Conservation (phyloP, 2,888 invertebrate species). For the Epinotia nisella region DNA sequence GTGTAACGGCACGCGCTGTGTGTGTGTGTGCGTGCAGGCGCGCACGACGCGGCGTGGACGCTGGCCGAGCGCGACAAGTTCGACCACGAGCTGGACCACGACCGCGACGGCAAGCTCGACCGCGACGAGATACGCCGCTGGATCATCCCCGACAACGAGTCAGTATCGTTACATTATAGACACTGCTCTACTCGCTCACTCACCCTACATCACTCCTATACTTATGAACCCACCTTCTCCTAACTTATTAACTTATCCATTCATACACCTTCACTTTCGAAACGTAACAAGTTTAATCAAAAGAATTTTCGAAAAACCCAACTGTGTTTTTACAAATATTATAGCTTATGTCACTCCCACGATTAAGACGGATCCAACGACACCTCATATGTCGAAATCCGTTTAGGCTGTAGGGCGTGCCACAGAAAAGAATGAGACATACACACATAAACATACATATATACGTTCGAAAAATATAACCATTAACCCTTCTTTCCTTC, state of each 20-base stretch:
- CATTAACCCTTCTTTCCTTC: no score
- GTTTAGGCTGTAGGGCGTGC: no score
- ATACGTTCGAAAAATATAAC: no score
- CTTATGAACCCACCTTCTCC: not conserved
- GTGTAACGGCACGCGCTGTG: no score
- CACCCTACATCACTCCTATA: not conserved
- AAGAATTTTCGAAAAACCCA: no score
- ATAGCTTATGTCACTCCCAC: no score
- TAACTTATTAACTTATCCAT: not conserved
- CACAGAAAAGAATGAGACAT: no score
- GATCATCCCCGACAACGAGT: constrained; percentile 96
- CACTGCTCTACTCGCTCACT: not conserved
- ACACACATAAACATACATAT: no score
- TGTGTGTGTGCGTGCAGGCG: constrained; percentile 64
- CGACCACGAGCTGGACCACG: constrained; percentile 92
- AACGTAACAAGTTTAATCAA: no score
- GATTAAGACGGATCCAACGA: no score
- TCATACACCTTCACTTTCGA: not conserved
- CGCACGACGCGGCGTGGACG: constrained; percentile 87
- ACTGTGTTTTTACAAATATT: no score
- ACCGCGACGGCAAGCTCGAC: constrained; percentile 92
- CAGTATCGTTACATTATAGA: constrained; percentile 64
- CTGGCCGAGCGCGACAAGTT: constrained; percentile 87
- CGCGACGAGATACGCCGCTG: constrained; percentile 93
- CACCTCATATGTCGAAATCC: no score